A percentile compares a stretch with the other conserved stretches of the same genome.
phyloP scores from a whole-genome alignment of 2,113 vertebrate genomes.

The Thermophis baileyi region DNA sequence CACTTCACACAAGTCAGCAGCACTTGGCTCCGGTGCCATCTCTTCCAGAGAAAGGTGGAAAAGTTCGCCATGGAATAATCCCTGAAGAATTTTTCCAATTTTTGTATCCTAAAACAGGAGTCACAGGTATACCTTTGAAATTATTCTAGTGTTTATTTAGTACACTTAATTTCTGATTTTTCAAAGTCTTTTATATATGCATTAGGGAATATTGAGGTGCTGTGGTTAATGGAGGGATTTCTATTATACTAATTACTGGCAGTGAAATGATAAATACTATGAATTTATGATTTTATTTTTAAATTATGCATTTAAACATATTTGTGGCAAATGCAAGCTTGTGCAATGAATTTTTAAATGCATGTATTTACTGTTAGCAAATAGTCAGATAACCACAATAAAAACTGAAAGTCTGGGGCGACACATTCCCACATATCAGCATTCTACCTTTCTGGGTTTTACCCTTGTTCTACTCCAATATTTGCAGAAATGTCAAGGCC shows the following conservation, averaged over 20 bases:
- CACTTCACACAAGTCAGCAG: slow-evolving; percentile 79
- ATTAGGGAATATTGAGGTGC: background rate
- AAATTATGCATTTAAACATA: background rate
- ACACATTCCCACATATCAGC: background rate
- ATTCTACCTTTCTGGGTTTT: background rate
- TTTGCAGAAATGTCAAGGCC: background rate
- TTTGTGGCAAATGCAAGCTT: background rate
- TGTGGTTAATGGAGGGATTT: background rate
- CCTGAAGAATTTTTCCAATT: slow-evolving; percentile 95
- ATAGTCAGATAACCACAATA: background rate
- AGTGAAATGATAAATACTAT: background rate
- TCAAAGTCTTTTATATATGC: background rate
- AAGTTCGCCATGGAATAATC: slow-evolving; percentile 87
- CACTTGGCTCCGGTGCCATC: slow-evolving; percentile 82
- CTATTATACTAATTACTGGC: background rate
- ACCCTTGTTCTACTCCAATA: background rate
- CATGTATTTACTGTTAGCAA: background rate
- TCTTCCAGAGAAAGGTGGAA: slow-evolving; percentile 88
- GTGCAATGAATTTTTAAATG: background rate
- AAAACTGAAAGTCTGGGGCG: background rate
- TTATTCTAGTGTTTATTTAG: background rate
- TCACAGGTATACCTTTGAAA: slow-evolving; percentile 79
- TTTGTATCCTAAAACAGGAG: slow-evolving; percentile 96
- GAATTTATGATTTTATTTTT: background rate
- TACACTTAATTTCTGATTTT: background rate